These are phyloP conservation scores for Drosophila athabasca DNA, from an alignment of 1,140 invertebrate species.

Conservation along the genomic window DNA sequence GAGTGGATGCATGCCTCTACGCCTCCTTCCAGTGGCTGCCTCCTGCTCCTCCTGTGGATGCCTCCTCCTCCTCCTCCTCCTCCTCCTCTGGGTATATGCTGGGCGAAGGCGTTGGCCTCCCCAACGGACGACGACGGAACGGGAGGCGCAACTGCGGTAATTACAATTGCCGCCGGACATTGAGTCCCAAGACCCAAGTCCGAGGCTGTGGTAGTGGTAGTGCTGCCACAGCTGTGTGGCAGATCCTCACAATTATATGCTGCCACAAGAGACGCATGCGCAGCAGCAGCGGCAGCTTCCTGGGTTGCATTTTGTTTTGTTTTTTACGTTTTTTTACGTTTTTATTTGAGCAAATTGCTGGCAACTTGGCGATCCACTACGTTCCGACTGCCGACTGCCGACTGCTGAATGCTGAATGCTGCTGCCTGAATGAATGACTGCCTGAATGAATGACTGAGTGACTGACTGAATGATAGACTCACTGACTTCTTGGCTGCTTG, in stretches of 20 bases:
- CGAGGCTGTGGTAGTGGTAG: background rate
- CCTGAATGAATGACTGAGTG: conserved; percentile 78
- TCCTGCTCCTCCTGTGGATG: background rate
- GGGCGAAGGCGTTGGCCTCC: conserved; percentile 74
- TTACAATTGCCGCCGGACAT: conserved; percentile 81
- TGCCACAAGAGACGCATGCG: conserved; percentile 76
- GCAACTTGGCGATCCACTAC: conserved; percentile 59
- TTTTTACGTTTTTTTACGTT: conserved; percentile 71
- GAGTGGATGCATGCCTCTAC: too few relatives aligned
- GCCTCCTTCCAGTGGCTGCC: too few relatives aligned
- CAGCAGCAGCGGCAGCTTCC: conserved; percentile 39
- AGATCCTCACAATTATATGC: conserved; percentile 75
- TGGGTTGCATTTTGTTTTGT: conserved; percentile 64
- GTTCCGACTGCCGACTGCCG: conserved; percentile 17
- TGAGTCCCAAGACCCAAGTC: conserved; percentile 47
- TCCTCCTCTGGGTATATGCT: conserved; percentile 28
- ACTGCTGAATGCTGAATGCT: too few relatives aligned
- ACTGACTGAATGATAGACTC: conserved; percentile 81
- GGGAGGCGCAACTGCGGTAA: conserved; percentile 81
- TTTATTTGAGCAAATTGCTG: conserved; percentile 81
- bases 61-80: conserved; percentile 7
- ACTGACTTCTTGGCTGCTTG: conserved; percentile 54
- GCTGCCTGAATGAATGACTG: conserved; percentile 65
- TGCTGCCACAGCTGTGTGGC: conserved; percentile 63
- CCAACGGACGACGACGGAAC: conserved; percentile 47